phyloP scores from a whole-genome alignment of 2,113 vertebrate genomes.

The Hyperoodon ampullatus region DNA sequence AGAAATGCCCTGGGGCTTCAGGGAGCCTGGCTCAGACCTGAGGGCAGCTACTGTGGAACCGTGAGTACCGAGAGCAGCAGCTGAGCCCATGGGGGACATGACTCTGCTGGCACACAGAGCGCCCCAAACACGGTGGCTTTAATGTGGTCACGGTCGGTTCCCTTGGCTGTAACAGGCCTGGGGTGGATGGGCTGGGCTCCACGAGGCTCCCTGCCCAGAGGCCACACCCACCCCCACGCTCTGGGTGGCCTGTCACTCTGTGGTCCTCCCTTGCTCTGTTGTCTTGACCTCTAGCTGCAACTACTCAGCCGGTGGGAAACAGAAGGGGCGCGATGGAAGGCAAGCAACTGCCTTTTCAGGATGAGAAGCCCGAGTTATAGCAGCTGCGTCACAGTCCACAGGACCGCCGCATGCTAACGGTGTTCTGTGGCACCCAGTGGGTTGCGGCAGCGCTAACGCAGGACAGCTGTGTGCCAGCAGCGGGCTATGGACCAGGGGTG shows the following conservation, averaged over 20 bases:
- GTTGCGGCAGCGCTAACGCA: too few relatives aligned
- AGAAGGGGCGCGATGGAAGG: background rate
- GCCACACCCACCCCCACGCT: background rate
- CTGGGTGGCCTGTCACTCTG: background rate
- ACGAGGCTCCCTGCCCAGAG: background rate
- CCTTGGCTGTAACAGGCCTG: background rate
- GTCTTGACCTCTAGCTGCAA: background rate
- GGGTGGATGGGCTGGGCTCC: background rate
- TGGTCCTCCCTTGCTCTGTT: background rate
- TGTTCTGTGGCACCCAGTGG: too few relatives aligned
- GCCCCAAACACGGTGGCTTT: background rate
- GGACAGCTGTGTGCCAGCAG: background rate
- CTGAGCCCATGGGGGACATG: background rate
- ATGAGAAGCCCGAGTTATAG: background rate
- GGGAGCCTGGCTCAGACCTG: background rate
- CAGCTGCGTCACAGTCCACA: too few relatives aligned
- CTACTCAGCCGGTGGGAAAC: background rate
- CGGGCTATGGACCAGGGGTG: background rate
- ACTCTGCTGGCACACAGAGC: background rate
- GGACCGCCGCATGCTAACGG: too few relatives aligned
- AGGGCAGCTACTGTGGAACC: background rate
- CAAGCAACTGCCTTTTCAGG: background rate
- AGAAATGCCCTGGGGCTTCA: background rate
- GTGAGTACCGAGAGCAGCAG: background rate
- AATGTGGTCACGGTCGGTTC: background rate